Evolutionary conservation across 2,888 invertebrate species (phyloP), one percentile per base, ranked within the genome.

Genomic region (Apamea epomidion): DNA sequence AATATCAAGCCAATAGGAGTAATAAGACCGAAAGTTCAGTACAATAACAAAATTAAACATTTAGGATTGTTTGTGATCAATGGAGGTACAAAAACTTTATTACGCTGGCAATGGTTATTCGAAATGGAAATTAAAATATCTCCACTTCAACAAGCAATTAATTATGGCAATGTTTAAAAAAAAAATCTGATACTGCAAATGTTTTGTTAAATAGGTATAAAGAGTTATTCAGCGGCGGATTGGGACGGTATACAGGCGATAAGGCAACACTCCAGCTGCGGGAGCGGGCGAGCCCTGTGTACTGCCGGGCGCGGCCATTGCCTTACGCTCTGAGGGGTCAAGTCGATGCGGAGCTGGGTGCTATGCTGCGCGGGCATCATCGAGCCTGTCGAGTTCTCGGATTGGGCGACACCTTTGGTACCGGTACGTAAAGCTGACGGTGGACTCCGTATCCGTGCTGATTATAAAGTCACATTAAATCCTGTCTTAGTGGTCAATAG

Each of bases 401-500:
- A 68, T n/a, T n/a, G n/a, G n/a, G n/a, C n/a, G n/a, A n/a, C n/a
- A n/a, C n/a, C n/a, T n/a, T n/a, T n/a, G n/a, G n/a, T n/a, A n/a
- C n/a, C n/a, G n/a, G n/a, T n/a, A n/a, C n/a, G n/a, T n/a, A n/a
- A n/a, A n/a, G n/a, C n/a, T n/a, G n/a, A n/a, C n/a, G n/a, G n/a
- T n/a, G n/a, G n/a, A n/a, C 45, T 68, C n/a, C n/a, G 67, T 42
- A 68, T 68, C 42, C 42, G 67, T 42, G 67, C 42, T 7, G 42
- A 68, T 25, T 42, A 37, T 42, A 68, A 68, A 16, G 3, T 42
- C 5, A 65, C 65, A 1, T 62, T 76, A 51, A 76, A 76, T 69
- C 78, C 78, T 64, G 74, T 74, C n/a, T 62, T 78, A 62, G 58
- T 80, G 79, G 58, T 75, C 70, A 42, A 79, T 65, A n/a, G n/a